Evolutionary conservation across 2,113 vertebrate species (phyloP), one percentile per base, ranked within the genome.

Genomic region (Cyphomyrus discorhynchus): DNA sequence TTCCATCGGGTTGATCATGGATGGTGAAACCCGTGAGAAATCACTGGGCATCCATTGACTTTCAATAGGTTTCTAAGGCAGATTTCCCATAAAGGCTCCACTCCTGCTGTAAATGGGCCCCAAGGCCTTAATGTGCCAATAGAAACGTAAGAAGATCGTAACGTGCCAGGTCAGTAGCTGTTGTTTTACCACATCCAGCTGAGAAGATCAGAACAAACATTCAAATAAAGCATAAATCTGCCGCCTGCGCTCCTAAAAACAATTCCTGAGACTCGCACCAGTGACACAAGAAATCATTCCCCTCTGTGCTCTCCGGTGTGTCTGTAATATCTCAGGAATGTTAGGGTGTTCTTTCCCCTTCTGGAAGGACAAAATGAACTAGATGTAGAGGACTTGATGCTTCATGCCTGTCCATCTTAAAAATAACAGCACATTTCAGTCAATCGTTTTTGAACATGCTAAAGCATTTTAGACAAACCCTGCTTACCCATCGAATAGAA

Each of bases 321-420:
- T 84, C 45, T 24, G 27, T 53, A 53, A 87, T 27, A 27, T 87
- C 31, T 27, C 50, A 11, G 85, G 85, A 53, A 87, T 53, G 47
- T n/a, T n/a, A 56, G 46, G 50, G 49, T 35, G 85, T 87, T 87
- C 27, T 87, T 87, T 87, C 85, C 85, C 31, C 19, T 87, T 87
- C 49, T 39, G 35, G 50, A 87, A 53, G 85, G 53, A 87, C 49
- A 87, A 87, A 87, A 56, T 17, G 9, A 31, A 27, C 11, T 21
- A 5, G 31, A 56, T 13, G 21, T 35, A 50, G 27, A 21, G 31
- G 6, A 56, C 27, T 13, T 53, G n/a, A 13, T 17, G 6, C 11
- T 31, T 47, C 24, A 35, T 53, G 3, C 17, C 27, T 39, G 10
- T 53, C 46, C 84, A 52, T 27, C 82, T 84, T n/a, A 10, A 84